A percentile compares a stretch with the other conserved stretches of the same genome.
These are phyloP conservation scores for Phenganax subtilis DNA, from an alignment of 92 coral and sea anemone species.

Conservation along the genomic window DNA sequence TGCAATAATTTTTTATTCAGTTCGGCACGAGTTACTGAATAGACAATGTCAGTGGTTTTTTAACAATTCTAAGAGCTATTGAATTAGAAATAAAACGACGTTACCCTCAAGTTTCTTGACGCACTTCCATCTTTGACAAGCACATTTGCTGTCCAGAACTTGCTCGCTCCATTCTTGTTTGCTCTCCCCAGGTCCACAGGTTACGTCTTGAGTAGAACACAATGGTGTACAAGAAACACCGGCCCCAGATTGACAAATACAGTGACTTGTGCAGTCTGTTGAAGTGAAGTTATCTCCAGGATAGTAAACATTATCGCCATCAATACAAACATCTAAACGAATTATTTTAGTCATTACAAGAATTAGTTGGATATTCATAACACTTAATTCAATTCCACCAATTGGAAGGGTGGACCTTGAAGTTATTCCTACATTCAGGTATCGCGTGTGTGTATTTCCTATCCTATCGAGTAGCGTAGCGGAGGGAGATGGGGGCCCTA, in stretches of 20 bases:
- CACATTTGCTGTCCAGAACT: slow-evolving; percentile 15
- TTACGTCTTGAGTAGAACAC: background rate
- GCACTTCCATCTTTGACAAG: slow-evolving; percentile 32
- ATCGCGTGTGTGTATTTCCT: too few relatives aligned
- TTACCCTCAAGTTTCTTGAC: slow-evolving; percentile 19
- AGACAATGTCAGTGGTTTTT: background rate
- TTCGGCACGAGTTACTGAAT: background rate
- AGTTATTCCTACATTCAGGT: too few relatives aligned
- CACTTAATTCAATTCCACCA: too few relatives aligned
- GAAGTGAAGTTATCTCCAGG: background rate
- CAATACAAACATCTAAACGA: too few relatives aligned
- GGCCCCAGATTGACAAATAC: background rate
- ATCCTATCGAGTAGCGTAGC: too few relatives aligned
- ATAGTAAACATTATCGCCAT: too few relatives aligned
- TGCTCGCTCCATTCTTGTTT: slow-evolving; percentile 4
- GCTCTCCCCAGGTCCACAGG: slow-evolving; percentile 3
- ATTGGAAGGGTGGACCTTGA: too few relatives aligned
- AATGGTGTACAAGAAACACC: background rate
- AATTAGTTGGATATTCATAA: too few relatives aligned
- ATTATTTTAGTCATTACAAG: too few relatives aligned
- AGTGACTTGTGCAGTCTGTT: background rate
- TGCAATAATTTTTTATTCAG: too few relatives aligned
- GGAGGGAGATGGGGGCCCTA: too few relatives aligned
- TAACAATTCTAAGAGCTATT: background rate
- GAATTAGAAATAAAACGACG: background rate